Conservation (phyloP, 2,888 invertebrate genomes). For the Pachymerium ferrugineum region DNA sequence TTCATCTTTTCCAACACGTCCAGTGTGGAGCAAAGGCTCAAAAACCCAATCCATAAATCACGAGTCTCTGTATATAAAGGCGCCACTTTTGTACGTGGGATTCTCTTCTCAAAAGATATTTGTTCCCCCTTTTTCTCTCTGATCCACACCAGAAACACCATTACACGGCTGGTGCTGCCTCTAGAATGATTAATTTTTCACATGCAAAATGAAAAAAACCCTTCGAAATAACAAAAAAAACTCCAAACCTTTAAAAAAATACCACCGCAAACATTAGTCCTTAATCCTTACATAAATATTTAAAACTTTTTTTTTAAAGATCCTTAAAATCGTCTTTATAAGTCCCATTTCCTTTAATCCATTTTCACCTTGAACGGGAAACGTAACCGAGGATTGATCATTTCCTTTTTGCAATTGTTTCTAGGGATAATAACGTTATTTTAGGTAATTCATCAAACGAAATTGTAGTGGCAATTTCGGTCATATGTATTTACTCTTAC, state of each 20-base stretch:
- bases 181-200: background rate
- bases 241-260: too few relatives aligned
- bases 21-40: background rate
- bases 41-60: conserved; percentile 4
- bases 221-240: background rate
- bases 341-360: background rate
- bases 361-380: background rate
- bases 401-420: background rate
- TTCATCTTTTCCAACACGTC: too few relatives aligned
- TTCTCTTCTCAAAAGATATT: background rate
- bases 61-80: background rate
- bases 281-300: too few relatives aligned
- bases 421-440: too few relatives aligned
- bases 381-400: background rate
- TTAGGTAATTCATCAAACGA: too few relatives aligned
- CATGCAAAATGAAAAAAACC: background rate
- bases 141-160: conserved; percentile 2
- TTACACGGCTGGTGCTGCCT: background rate
- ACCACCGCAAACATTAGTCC: too few relatives aligned
- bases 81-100: background rate
- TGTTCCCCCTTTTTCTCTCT: background rate
- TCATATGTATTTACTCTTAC: too few relatives aligned
- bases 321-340: too few relatives aligned
- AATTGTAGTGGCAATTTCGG: too few relatives aligned
- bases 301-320: background rate